Evolutionary conservation across 2,113 vertebrate genomes (phyloP).

Genomic region (Synchiropus splendidus): DNA sequence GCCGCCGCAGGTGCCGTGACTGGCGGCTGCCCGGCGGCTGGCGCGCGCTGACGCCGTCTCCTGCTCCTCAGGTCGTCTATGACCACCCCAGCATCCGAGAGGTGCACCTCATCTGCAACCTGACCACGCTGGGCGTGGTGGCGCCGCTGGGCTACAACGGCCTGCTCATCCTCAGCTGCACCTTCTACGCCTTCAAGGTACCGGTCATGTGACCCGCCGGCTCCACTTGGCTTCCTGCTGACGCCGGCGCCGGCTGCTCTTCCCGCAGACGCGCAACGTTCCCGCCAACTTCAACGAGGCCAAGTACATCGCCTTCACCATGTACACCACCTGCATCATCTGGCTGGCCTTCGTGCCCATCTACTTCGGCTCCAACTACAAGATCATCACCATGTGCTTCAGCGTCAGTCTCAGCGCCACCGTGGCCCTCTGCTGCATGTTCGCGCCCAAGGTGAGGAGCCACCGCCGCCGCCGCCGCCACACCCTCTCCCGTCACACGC

Average conservation of each 20-base stretch:
- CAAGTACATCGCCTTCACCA: slow-evolving; percentile 98
- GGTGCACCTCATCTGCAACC: slow-evolving; percentile 94
- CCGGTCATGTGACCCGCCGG: too few relatives aligned
- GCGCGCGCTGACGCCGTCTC: slow-evolving; percentile 11
- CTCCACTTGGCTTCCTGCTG: too few relatives aligned
- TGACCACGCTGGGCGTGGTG: slow-evolving; percentile 92
- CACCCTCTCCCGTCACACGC: too few relatives aligned
- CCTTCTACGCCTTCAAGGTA: slow-evolving; percentile 96
- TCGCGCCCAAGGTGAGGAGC: slow-evolving; percentile 83
- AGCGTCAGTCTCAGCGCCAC: slow-evolving; percentile 96
- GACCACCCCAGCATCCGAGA: slow-evolving; percentile 94
- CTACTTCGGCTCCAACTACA: slow-evolving; percentile 99
- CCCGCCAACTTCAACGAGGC: slow-evolving; percentile 98
- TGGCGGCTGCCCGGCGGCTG: too few relatives aligned
- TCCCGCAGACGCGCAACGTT: slow-evolving; percentile 81
- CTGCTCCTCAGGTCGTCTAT: slow-evolving; percentile 70
- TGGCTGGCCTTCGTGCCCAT: slow-evolving; percentile 98
- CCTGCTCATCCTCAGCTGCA: slow-evolving; percentile 93
- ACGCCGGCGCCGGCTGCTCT: too few relatives aligned
- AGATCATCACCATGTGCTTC: slow-evolving; percentile 99
- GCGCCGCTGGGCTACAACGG: slow-evolving; percentile 97
- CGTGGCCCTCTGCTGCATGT: slow-evolving; percentile 94
- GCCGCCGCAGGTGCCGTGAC: slow-evolving; percentile 65
- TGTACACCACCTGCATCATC: slow-evolving; percentile 99
- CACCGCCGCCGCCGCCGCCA: too few relatives aligned